Evolutionary conservation across 2,888 invertebrate genomes (phyloP).

Genomic region (Clistopyga incitator): DNA sequence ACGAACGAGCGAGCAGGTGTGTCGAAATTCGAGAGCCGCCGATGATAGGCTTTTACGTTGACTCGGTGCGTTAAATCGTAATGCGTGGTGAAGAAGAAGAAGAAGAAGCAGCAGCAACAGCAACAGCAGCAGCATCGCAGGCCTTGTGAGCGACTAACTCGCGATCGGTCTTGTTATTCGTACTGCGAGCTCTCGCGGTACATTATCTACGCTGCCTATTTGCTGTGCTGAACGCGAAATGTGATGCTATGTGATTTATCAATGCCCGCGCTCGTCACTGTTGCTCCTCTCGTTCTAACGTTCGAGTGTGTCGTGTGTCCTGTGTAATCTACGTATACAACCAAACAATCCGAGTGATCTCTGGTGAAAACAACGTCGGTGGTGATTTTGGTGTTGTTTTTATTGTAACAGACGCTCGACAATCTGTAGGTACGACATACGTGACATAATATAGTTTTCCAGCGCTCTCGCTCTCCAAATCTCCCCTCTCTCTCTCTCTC

Average conservation of each 20-base stretch:
- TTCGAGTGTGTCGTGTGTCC: too few relatives aligned
- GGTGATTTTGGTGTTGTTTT: conserved; percentile 1
- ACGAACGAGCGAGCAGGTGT: conserved; percentile 22
- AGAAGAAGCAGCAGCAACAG: too few relatives aligned
- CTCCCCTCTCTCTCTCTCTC: background rate
- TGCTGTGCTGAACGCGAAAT: background rate
- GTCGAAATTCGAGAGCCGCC: conserved; percentile 28
- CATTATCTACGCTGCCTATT: background rate
- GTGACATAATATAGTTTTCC: background rate
- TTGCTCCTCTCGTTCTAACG: background rate
- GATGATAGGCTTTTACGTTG: background rate
- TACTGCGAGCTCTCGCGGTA: background rate
- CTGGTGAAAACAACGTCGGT: background rate
- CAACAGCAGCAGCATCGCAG: too few relatives aligned
- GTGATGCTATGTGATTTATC: background rate
- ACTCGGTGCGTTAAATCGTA: background rate
- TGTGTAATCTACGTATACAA: background rate
- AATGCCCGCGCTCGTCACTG: background rate
- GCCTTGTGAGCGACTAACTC: background rate
- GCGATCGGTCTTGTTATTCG: background rate
- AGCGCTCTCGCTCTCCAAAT: background rate
- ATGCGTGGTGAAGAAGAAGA: background rate
- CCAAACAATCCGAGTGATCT: background rate
- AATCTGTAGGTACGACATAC: background rate
- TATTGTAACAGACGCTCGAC: background rate